Conservation (phyloP, 2,888 invertebrate species). For the Volucella zonaria region DNA sequence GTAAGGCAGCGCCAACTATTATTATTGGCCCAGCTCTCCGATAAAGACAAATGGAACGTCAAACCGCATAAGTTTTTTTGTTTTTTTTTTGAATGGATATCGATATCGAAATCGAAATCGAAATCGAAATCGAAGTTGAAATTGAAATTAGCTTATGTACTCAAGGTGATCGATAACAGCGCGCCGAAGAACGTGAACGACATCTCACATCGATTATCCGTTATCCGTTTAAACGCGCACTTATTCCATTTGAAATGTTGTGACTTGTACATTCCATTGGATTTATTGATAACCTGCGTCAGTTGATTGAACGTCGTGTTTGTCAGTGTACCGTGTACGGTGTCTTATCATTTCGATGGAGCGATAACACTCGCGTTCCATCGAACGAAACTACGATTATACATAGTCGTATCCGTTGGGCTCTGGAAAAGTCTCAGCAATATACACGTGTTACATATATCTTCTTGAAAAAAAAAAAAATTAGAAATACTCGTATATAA, state of each 20-base stretch:
- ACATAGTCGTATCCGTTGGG: not conserved
- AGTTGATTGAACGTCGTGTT: conserved; percentile 70
- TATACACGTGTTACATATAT: not conserved
- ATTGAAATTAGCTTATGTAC: not conserved
- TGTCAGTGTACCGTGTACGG: conserved; percentile 14
- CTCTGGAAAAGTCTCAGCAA: conserved; percentile 1
- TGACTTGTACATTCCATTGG: conserved; percentile 61
- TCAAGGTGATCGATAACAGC: not conserved
- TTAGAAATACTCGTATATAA: not conserved
- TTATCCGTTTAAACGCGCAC: conserved; percentile 18
- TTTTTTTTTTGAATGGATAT: not conserved
- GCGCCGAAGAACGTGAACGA: not conserved
- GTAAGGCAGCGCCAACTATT: conserved; percentile 9
- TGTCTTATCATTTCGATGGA: conserved; percentile 60
- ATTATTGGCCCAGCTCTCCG: conserved; percentile 11
- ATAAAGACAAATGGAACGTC: conserved; percentile 11
- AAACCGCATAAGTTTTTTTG: not conserved
- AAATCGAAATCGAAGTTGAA: not conserved
- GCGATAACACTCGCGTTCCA: conserved; percentile 45
- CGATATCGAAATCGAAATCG: not conserved
- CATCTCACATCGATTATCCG: not conserved
- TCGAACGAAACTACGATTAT: not conserved
- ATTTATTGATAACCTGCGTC: conserved; percentile 55
- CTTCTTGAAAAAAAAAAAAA: conserved; percentile 12
- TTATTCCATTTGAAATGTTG: conserved; percentile 15